phyloP scores from a whole-genome alignment of 2,797 vertebrate genomes.

The Lophius americanus region DNA sequence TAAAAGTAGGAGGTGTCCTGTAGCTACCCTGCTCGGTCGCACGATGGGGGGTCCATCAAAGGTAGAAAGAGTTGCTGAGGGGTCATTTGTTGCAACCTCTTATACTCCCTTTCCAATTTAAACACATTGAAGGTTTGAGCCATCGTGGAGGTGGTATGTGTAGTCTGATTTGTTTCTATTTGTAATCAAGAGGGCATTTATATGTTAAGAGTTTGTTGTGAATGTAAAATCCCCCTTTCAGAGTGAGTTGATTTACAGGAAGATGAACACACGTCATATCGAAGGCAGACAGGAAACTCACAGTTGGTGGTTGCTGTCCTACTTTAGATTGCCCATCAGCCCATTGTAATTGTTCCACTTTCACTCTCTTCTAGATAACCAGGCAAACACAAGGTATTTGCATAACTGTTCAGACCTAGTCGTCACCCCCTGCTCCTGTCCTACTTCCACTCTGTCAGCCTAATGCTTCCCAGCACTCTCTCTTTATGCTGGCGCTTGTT shows the following conservation, averaged over 20 bases:
- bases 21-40: constrained; percentile 50
- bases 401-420: constrained; percentile 69
- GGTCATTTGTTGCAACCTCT: constrained; percentile 50
- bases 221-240: not conserved
- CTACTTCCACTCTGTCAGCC: constrained; percentile 75
- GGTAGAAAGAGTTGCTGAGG: constrained; percentile 55
- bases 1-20: constrained; percentile 14
- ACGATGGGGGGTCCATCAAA: constrained; percentile 60
- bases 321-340: constrained; percentile 34
- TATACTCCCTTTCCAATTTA: constrained; percentile 54
- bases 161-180: constrained; percentile 9
- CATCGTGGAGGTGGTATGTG: not conserved
- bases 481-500: constrained; percentile 65
- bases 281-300: constrained; percentile 58
- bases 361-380: constrained; percentile 37
- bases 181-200: not conserved
- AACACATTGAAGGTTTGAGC: constrained; percentile 28
- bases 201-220: not conserved
- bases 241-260: constrained; percentile 12
- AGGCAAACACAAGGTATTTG: constrained; percentile 61
- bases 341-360: constrained; percentile 35
- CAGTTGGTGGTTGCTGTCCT: constrained; percentile 43
- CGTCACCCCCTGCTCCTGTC: constrained; percentile 67
- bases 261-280: not conserved
- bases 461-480: constrained; percentile 73